Evolutionary conservation across 2,113 vertebrate genomes (phyloP).

Genomic region (Alethe castanea): DNA sequence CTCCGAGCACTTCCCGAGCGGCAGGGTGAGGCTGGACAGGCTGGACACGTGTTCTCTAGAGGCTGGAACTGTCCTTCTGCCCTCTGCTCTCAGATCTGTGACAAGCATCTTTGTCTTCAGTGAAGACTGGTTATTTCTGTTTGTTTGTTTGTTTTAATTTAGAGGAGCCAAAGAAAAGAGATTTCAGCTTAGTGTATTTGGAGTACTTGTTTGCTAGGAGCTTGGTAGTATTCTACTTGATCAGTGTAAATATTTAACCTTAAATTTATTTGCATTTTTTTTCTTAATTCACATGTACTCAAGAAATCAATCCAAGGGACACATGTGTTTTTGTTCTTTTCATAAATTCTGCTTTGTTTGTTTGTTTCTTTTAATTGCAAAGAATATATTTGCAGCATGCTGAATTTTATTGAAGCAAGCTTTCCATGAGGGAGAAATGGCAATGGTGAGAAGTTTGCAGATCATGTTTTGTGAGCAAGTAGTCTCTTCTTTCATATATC

Average conservation of each 20-base stretch:
- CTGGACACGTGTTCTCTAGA: constrained; percentile 58
- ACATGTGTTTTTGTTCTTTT: constrained; percentile 40
- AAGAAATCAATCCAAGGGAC: constrained; percentile 63
- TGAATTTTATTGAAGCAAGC: constrained; percentile 51
- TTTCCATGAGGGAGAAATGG: constrained; percentile 32
- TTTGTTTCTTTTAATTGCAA: constrained; percentile 54
- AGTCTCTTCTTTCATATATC: constrained; percentile 33
- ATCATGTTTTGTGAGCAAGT: constrained; percentile 52
- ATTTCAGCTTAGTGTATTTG: constrained; percentile 81
- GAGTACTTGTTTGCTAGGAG: constrained; percentile 77
- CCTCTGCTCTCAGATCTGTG: constrained; percentile 60
- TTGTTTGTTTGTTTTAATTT: constrained; percentile 65
- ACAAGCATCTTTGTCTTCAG: constrained; percentile 83
- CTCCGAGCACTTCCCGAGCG: constrained; percentile 68
- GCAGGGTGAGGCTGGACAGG: constrained; percentile 68
- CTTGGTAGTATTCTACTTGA: constrained; percentile 64
- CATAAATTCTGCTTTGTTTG: constrained; percentile 38
- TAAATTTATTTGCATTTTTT: constrained; percentile 55
- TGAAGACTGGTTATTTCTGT: constrained; percentile 86
- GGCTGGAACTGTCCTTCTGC: constrained; percentile 45
- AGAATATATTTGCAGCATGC: constrained; percentile 72
- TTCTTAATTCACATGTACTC: constrained; percentile 68
- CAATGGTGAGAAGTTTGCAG: constrained; percentile 44
- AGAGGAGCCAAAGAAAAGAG: constrained; percentile 81
- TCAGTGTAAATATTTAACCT: constrained; percentile 77